Percentiles rank a stretch among this genome's conserved stretches.
Evolutionary conservation across 2,888 invertebrate genomes (phyloP).

Genomic region (Drosophila falleni): DNA sequence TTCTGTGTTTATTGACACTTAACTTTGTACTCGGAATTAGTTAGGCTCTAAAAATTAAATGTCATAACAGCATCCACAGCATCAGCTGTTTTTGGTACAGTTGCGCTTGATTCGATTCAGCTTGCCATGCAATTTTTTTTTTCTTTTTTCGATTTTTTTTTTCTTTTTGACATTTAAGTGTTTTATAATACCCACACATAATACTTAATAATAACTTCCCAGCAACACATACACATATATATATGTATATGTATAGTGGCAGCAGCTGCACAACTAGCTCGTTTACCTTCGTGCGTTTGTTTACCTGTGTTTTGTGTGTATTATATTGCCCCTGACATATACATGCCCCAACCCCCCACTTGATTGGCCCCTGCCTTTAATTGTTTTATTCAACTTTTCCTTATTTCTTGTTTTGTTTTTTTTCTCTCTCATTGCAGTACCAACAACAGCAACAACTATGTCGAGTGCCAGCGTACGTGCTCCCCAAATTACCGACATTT

Average conservation of each 20-base stretch:
- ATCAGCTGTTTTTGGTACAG: slow-evolving; percentile 56
- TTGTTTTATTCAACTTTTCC: slow-evolving; percentile 49
- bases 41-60: slow-evolving; percentile 3
- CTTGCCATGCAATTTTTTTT: slow-evolving; percentile 36
- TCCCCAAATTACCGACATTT: slow-evolving; percentile 86
- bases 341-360: slow-evolving; percentile 8
- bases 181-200: slow-evolving; percentile 49
- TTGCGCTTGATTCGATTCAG: slow-evolving; percentile 42
- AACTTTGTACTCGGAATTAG: slow-evolving; percentile 27
- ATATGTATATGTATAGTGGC: slow-evolving; percentile 14
- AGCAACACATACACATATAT: slow-evolving; percentile 8
- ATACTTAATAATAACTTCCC: slow-evolving; percentile 41
- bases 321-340: slow-evolving; percentile 55
- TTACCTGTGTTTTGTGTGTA: slow-evolving; percentile 42
- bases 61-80: slow-evolving; percentile 17
- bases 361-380: slow-evolving; percentile 15
- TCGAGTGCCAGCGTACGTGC: slow-evolving; percentile 87
- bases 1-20: slow-evolving; percentile 38
- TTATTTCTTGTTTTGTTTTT: slow-evolving; percentile 58
- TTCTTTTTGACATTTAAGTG: slow-evolving; percentile 61
- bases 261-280: slow-evolving; percentile 66
- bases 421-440: slow-evolving; percentile 81
- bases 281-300: slow-evolving; percentile 71
- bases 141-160: neutral
- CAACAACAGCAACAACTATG: slow-evolving; percentile 86